Evolutionary conservation across 2,888 invertebrate species (phyloP), one percentile per base, ranked within the genome.

Genomic region (Apotomis betuletana): DNA sequence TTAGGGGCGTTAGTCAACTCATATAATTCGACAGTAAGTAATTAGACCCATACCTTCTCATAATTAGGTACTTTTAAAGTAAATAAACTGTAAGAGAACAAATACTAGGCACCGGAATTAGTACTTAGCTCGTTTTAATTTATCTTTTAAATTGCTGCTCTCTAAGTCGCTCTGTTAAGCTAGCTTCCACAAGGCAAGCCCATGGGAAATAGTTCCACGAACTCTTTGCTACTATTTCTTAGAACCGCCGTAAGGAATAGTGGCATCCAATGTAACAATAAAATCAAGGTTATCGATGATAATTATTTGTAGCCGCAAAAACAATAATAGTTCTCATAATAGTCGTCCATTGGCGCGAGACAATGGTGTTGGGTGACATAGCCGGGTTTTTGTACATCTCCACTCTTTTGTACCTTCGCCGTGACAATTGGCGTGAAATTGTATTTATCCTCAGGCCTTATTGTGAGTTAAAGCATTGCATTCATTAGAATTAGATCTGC

Each of bases 261-360:
- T 49, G 49, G 4, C 2, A 10, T 8, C 49, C 49, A 49, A 49
- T 49, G 60, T 60, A 74, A 70, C 72, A 74, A 75, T 74, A 65
- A 65, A 59, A 78, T 77, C 78, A 78, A 76, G 78, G 79, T 74
- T 76, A 69, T 75, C 76, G 75, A 73, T 74, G 78, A 76, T 77
- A 78, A 79, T 81, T 75, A 77, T 78, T 78, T 77, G 75, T 76
- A 65, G 69, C 9, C 27, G 75, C 77, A 86, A 85, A 83, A 83
- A 83, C 78, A 75, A 79, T 78, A 79, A 80, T 77, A 77, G 75
- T 74, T 78, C 54, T 60, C 54, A 68, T 62, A 57, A 59, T 59
- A 76, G 70, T 74, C 64, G 81, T 85, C 79, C 87, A 87, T 86
- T 86, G 87, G 74, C 79, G 73, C 78, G 75, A 76, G 74, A 85